Percentiles rank a stretch among this genome's conserved stretches.
These are phyloP conservation scores for Lithosia quadra DNA, from an alignment of 2,888 invertebrate species.

Conservation along the genomic window DNA sequence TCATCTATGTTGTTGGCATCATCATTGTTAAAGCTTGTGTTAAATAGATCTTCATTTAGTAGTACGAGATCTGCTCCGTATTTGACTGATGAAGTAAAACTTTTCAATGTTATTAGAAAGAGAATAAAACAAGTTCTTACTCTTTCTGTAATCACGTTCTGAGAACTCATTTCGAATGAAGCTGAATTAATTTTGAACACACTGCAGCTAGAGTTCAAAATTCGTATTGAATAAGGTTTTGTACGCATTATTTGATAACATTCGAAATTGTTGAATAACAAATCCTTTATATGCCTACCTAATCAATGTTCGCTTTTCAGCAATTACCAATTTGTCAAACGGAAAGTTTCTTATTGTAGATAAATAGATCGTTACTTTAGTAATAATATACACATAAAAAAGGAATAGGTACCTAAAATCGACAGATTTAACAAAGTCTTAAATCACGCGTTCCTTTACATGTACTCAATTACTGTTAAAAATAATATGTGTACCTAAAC, in stretches of 20 bases:
- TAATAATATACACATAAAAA: too few relatives aligned
- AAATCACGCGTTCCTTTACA: too few relatives aligned
- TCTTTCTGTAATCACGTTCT: neutral
- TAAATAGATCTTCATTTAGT: conserved; percentile 1
- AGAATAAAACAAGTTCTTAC: conserved; percentile 7
- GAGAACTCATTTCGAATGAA: conserved; percentile 7
- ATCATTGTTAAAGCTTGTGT: conserved; percentile 14
- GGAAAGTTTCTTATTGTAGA: neutral
- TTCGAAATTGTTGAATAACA: conserved; percentile 27
- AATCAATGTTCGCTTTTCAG: neutral
- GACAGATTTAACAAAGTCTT: too few relatives aligned
- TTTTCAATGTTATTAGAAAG: conserved; percentile 18
- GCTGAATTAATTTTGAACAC: conserved; percentile 7
- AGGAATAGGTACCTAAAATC: too few relatives aligned
- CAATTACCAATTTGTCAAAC: neutral
- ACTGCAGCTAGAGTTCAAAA: neutral
- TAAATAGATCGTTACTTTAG: too few relatives aligned
- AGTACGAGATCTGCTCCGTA: conserved; percentile 13
- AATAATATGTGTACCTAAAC: too few relatives aligned
- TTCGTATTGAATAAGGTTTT: neutral
- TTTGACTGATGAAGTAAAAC: neutral
- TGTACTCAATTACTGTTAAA: too few relatives aligned
- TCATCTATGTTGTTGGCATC: conserved; percentile 33
- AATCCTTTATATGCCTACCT: neutral
- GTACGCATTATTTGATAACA: conserved; percentile 34